Base-by-base conservation (phyloP, 2,113 vertebrate genomes). In the Arvicanthis niloticus region DNA sequence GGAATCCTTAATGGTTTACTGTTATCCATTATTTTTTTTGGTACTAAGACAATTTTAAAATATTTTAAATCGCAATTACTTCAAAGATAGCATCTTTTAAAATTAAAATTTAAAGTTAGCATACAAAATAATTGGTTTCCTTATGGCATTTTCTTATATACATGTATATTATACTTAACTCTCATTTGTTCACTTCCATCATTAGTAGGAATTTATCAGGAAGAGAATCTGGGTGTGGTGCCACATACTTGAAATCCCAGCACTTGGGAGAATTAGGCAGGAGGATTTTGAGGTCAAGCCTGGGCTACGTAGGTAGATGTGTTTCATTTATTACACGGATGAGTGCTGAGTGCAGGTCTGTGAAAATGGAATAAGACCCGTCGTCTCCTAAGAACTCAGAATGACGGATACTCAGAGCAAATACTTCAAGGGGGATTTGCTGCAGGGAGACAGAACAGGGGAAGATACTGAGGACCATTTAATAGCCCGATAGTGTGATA, bases 401-500 rank as follows among this genome's bases (percentile, higher is more conserved):
- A 26, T 68, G 96, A 81, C 87, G 89, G 77, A 78, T 75, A 37
- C 45, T 10, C 16, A 48, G 21, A 48, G 42, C 29, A 86, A 73
- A 85, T 45, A 60, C 15, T 94, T 93, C 29, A 65, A n/a, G 56
- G 80, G 40, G 45, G 51, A 11, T 11, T 62, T 62, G 37, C n/a
- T 31, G 4, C 42, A 17, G 45, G 34, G n/a, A 80, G 45, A 45
- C 15, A 37, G 51, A 29, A 6, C 7, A 78, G 24, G 11, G 16
- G 65, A 88, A 34, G 78, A 77, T 40, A n/a, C 22, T 78, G 51
- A 93, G 22, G 40, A 34, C 15, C 26, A 80, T 60, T 88, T 81
- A 60, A 42, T 58, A 40, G 45, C 29, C 9, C 21, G 4, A 2
- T 15, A 17, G 11, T 6, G 4, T 0, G 0, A 1, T 24, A 16